These are phyloP conservation scores for Globodera rostochiensis DNA, from an alignment of 1,140 invertebrate genomes.

Conservation along the genomic window DNA sequence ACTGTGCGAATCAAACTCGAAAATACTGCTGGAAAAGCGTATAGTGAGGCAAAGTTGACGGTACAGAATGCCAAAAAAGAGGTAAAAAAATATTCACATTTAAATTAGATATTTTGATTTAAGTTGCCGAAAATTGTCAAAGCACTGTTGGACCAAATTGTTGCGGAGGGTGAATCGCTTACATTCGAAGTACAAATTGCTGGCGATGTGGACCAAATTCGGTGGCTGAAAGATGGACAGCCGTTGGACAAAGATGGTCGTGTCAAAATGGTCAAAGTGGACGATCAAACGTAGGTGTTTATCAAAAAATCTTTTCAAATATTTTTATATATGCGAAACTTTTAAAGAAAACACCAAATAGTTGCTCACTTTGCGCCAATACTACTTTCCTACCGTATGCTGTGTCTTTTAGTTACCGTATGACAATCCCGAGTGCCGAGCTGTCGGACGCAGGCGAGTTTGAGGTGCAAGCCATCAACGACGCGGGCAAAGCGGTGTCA, in stretches of 20 bases:
- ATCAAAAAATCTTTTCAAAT: too few relatives aligned
- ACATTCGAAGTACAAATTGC: constrained; percentile 63
- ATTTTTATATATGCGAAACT: too few relatives aligned
- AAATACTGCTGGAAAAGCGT: constrained; percentile 57
- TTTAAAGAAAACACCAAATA: not conserved
- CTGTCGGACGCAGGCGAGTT: constrained; percentile 60
- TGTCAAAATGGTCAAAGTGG: constrained; percentile 59
- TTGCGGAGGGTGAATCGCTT: constrained; percentile 59
- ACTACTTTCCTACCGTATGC: not conserved
- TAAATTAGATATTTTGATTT: not conserved
- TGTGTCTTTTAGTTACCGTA: constrained; percentile 49
- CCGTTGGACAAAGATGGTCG: constrained; percentile 44
- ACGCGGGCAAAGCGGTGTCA: constrained; percentile 54
- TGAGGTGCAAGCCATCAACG: constrained; percentile 56
- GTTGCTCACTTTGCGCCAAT: not conserved
- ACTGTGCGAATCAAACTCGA: constrained; percentile 56
- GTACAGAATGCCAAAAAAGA: constrained; percentile 38
- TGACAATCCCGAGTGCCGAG: constrained; percentile 58
- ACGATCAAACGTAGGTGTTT: constrained; percentile 46
- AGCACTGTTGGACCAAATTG: constrained; percentile 63
- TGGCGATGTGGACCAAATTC: constrained; percentile 66
- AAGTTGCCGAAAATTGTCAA: constrained; percentile 60
- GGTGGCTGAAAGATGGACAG: constrained; percentile 68
- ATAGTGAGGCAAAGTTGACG: constrained; percentile 58
- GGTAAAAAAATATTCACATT: not conserved